Evolutionary conservation across 2,113 vertebrate genomes (phyloP).

Genomic region (Acrocephalus arundinaceus): DNA sequence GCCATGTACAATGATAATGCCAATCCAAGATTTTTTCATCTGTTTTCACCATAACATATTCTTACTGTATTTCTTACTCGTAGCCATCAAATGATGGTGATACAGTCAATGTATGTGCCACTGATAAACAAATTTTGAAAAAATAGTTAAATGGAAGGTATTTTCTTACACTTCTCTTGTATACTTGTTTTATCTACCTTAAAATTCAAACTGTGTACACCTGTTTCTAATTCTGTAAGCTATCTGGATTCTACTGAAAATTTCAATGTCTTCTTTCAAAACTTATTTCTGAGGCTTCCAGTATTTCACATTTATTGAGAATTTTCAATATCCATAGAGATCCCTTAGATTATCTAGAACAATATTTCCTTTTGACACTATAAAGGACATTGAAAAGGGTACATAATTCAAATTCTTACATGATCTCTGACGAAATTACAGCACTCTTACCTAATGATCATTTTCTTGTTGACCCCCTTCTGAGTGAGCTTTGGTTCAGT

Average conservation of each 20-base stretch:
- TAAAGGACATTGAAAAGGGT: neutral
- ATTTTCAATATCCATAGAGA: neutral
- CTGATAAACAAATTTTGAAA: neutral
- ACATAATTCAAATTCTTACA: neutral
- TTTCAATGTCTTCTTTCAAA: neutral
- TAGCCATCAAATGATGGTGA: neutral
- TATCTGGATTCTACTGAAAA: neutral
- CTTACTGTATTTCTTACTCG: neutral
- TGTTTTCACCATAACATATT: neutral
- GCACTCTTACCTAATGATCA: neutral
- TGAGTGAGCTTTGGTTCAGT: neutral
- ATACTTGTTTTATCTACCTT: neutral
- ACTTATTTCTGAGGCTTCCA: neutral
- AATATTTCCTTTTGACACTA: neutral
- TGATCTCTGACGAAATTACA: neutral
- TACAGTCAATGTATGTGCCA: neutral
- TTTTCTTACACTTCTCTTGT: neutral
- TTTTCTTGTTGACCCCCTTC: neutral
- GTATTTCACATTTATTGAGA: neutral
- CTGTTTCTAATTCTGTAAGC: constrained; percentile 7
- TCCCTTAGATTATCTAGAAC: neutral
- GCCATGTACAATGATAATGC: neutral
- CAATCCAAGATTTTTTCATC: neutral
- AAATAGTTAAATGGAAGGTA: constrained; percentile 2
- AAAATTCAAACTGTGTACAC: constrained; percentile 21